Conservation (phyloP, 2,113 vertebrate species). For the Lampris megalopsis region DNA sequence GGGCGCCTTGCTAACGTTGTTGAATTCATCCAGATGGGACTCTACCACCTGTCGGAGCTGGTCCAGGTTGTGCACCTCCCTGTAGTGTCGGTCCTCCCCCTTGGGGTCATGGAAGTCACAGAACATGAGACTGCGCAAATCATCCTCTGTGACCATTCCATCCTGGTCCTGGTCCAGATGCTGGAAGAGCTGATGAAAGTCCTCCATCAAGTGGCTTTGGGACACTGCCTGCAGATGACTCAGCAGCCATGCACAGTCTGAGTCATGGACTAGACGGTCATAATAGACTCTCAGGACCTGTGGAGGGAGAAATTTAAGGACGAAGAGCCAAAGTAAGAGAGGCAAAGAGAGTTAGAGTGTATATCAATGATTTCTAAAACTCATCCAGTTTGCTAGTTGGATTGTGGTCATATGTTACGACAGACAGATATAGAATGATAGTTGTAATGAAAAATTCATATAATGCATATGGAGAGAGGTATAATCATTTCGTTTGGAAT, state of each 20-base stretch:
- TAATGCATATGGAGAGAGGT: too few relatives aligned
- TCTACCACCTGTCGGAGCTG: conserved; percentile 85
- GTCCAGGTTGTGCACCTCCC: conserved; percentile 83
- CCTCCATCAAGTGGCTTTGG: conserved; percentile 80
- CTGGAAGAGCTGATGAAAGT: conserved; percentile 88
- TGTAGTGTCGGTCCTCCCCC: conserved; percentile 87
- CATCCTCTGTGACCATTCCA: conserved; percentile 88
- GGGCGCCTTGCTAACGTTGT: conserved; percentile 89
- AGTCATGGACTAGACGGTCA: conserved; percentile 89
- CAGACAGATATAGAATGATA: too few relatives aligned
- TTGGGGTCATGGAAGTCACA: conserved; percentile 92
- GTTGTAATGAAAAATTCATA: too few relatives aligned
- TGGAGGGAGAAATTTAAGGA: background rate
- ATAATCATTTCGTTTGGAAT: too few relatives aligned
- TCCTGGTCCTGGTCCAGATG: conserved; percentile 85
- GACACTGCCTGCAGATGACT: conserved; percentile 81
- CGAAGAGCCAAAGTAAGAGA: background rate
- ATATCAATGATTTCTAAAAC: too few relatives aligned
- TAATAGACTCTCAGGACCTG: conserved; percentile 93
- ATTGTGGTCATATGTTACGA: too few relatives aligned
- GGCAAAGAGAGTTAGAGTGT: background rate
- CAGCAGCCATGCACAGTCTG: conserved; percentile 88
- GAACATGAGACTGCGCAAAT: conserved; percentile 92
- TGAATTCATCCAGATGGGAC: conserved; percentile 89
- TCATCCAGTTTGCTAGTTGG: too few relatives aligned